Evolutionary conservation across 2,797 vertebrate species (phyloP), one percentile per base, ranked within the genome.

Genomic region (Intellagama lesueurii): DNA sequence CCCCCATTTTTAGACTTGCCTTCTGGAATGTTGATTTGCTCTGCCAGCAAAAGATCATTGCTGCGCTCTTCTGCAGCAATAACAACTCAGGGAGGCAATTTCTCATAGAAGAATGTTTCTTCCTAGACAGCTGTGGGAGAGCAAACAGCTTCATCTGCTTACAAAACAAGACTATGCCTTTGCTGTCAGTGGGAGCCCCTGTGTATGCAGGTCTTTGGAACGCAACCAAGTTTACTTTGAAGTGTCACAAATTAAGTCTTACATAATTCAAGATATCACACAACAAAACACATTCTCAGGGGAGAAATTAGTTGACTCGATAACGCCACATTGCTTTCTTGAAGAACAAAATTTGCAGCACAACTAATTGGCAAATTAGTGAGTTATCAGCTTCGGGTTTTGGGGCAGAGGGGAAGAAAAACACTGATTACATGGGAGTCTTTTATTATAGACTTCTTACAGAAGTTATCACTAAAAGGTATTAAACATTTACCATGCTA

Each of bases 401-500:
- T 17, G 72, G 83, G 56, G 60, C 52, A 75, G 69, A 90, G 26
- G 69, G n/a, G 81, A 86, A 91, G 72, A 81, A 85, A 56, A 88
- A 76, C 3, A 75, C n/a, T 11, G 91, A 73, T 52, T 86, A 12
- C 56, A 86, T 1, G 35, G 3, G 72, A 89, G 7, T 26, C 4
- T 8, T n/a, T 91, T 90, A 87, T 49, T 85, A 86, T 49, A 89
- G 73, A 80, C 49, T 47, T 70, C 7, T 7, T 78, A 47, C 35
- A 86, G 30, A 47, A 91, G 24, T 81, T 90, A 44, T 82, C 32
- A 90, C 69, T 52, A 7, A 47, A 93, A 81, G 0, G 0, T 82
- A 90, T 85, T 91, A 93, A 92, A 89, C 88, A 90, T 91, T 94
- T 89, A 81, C 72, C 7, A 22, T 49, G 44, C 1, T 91, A 90